A percentile compares a stretch with the other conserved stretches of the same genome.
Evolutionary conservation across 2,888 invertebrate species (phyloP).

Genomic region (Cantharis flavilabris): DNA sequence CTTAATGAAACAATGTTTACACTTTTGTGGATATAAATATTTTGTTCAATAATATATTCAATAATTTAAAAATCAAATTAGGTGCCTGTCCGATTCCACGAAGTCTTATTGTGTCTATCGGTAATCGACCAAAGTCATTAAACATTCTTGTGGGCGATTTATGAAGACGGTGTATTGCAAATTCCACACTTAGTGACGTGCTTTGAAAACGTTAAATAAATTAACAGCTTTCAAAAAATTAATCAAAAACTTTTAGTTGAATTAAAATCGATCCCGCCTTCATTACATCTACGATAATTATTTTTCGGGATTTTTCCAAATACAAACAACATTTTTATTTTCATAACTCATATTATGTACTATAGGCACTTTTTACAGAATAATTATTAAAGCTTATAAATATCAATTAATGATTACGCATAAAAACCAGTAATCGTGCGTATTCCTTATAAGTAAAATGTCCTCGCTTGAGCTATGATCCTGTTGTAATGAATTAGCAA

Average conservation of each 20-base stretch:
- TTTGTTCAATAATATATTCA: background rate
- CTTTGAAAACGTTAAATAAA: slow-evolving; percentile 29
- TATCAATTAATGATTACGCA: slow-evolving; percentile 31
- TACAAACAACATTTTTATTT: background rate
- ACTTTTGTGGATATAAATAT: background rate
- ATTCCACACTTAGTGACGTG: slow-evolving; percentile 32
- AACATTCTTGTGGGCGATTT: slow-evolving; percentile 36
- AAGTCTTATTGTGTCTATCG: slow-evolving; percentile 30
- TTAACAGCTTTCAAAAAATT: slow-evolving; percentile 27
- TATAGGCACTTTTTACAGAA: slow-evolving; percentile 17
- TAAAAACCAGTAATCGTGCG: slow-evolving; percentile 46
- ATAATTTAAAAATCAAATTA: background rate
- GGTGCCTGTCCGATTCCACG: slow-evolving; percentile 18
- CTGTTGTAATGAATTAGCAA: slow-evolving; percentile 49
- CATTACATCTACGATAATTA: background rate
- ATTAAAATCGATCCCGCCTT: background rate
- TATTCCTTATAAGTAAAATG: slow-evolving; percentile 47
- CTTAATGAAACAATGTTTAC: background rate
- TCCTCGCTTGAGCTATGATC: slow-evolving; percentile 45
- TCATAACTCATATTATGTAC: background rate
- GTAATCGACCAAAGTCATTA: slow-evolving; percentile 33
- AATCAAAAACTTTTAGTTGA: background rate
- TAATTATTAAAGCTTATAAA: slow-evolving; percentile 31
- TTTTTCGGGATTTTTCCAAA: background rate
- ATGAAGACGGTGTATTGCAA: slow-evolving; percentile 32